These are phyloP conservation scores for Montipora foliosa DNA, from an alignment of 64 coral and sea anemone genomes.

Conservation along the genomic window DNA sequence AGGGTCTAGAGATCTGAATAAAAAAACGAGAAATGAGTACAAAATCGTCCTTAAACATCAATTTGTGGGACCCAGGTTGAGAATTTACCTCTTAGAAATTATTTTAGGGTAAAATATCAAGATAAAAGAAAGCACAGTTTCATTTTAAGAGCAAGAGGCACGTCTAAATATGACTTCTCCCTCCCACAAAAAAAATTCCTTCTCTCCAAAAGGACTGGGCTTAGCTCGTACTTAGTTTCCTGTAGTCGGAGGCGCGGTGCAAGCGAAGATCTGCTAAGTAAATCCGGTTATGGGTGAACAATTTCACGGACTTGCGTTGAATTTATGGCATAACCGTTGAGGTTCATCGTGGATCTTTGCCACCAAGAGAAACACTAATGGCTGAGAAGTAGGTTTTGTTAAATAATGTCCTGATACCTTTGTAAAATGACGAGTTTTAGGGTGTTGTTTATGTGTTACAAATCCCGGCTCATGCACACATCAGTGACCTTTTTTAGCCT, in stretches of 20 bases:
- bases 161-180: not conserved
- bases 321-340: constrained; percentile 21
- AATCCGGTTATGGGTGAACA: not conserved
- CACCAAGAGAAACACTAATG: constrained; percentile 3
- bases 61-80: not conserved
- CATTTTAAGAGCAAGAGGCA: not conserved
- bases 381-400: constrained; percentile 43
- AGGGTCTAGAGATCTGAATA: not conserved
- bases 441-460: not conserved
- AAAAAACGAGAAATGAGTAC: not conserved
- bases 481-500: no score
- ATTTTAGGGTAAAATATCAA: no score
- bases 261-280: not conserved
- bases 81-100: not conserved
- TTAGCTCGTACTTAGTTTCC: not conserved
- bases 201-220: not conserved
- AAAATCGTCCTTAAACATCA: not conserved
- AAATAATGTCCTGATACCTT: not conserved
- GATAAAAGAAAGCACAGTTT: not conserved
- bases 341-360: not conserved
- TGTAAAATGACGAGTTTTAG: not conserved
- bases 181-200: not conserved
- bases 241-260: constrained; percentile 5
- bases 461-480: not conserved
- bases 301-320: not conserved